A percentile compares a stretch with the other conserved stretches of the same genome.
Evolutionary conservation across 2,797 vertebrate species (phyloP).

Genomic region (Pseudotriccus pelzelni): DNA sequence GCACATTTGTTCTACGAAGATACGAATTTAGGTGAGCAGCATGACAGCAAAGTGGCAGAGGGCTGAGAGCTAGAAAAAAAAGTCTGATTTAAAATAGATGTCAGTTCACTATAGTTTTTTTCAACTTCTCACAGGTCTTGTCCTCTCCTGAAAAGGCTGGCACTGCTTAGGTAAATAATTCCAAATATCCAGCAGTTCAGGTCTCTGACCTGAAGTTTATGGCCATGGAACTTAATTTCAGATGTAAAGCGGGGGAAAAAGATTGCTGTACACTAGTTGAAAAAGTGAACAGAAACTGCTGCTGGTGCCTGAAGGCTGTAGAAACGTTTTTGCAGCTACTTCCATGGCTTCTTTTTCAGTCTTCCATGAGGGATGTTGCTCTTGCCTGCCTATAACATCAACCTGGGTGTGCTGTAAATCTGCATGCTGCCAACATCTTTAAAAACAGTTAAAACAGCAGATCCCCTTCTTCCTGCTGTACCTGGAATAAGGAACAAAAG

Average conservation of each 20-base stretch:
- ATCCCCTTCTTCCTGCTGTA: not conserved
- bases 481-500: not conserved
- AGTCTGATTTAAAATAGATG: not conserved
- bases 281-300: not conserved
- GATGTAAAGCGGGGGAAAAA: not conserved
- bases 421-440: not conserved
- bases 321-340: not conserved
- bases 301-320: not conserved
- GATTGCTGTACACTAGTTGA: not conserved
- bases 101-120: not conserved
- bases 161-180: not conserved
- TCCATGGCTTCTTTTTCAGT: not conserved
- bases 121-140: not conserved
- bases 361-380: not conserved
- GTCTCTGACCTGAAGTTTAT: not conserved
- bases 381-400: not conserved
- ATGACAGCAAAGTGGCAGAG: not conserved
- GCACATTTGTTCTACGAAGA: conserved; percentile 88
- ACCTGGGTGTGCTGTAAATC: not conserved
- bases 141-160: not conserved
- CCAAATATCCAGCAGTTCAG: not conserved
- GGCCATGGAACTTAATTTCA: not conserved
- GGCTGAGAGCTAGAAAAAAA: not conserved
- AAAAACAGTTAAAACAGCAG: not conserved
- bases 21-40: not conserved